These are phyloP conservation scores for Loriculus beryllinus DNA, from an alignment of 2,797 vertebrate genomes.

Conservation along the genomic window DNA sequence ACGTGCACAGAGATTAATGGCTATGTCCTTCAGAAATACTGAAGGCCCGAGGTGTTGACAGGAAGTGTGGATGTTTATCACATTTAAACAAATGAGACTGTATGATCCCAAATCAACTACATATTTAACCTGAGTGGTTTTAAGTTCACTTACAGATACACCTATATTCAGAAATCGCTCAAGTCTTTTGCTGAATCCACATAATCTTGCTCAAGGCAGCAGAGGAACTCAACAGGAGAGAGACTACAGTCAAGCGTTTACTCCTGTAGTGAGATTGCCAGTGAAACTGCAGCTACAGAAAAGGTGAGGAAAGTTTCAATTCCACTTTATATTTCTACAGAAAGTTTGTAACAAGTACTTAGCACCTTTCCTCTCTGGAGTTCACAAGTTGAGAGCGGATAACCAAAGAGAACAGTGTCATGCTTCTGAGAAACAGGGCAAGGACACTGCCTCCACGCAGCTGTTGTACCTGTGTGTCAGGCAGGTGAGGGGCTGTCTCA, in stretches of 20 bases:
- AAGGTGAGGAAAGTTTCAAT: neutral
- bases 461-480: neutral
- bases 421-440: neutral
- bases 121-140: neutral
- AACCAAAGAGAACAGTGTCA: fast-evolving
- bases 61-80: neutral
- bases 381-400: fast-evolving
- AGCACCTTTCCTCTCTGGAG: neutral
- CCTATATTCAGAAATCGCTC: neutral
- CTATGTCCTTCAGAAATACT: neutral
- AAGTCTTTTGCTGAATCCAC: neutral
- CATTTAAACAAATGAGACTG: neutral
- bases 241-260: neutral
- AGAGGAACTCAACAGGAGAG: neutral
- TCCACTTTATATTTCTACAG: neutral
- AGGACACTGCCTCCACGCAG: neutral
- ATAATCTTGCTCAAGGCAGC: neutral
- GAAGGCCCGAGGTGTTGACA: neutral
- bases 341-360: neutral
- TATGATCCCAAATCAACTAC: neutral
- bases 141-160: neutral
- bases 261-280: fast-evolving
- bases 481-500: fast-evolving
- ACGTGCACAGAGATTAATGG: neutral
- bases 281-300: neutral